phyloP scores from a whole-genome alignment of 2,888 invertebrate species.

The Dryococelus australis region DNA sequence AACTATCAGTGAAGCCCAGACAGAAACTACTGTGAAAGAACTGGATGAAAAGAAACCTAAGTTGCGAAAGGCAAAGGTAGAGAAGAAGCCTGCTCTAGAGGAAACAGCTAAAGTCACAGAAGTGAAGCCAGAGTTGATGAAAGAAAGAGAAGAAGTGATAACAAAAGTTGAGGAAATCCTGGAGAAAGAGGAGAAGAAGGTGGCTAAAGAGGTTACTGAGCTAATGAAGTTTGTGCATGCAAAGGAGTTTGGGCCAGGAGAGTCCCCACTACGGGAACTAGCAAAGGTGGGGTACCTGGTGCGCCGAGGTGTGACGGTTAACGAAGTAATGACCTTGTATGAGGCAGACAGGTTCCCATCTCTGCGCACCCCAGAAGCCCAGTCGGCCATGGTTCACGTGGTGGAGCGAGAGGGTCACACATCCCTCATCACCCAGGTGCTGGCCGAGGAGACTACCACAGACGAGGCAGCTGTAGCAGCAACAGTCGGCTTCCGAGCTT shows the following conservation, averaged over 20 bases:
- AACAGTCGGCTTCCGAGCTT: constrained; percentile 84
- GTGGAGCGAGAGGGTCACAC: constrained; percentile 86
- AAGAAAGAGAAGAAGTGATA: constrained; percentile 59
- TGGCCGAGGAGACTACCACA: constrained; percentile 80
- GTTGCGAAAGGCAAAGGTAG: constrained; percentile 51
- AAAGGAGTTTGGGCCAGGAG: constrained; percentile 82
- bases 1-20: constrained; percentile 65
- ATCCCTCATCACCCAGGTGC: constrained; percentile 79
- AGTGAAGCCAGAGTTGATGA: constrained; percentile 52
- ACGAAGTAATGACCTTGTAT: constrained; percentile 80
- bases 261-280: constrained; percentile 78
- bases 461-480: constrained; percentile 80
- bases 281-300: constrained; percentile 83
- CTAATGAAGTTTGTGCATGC: constrained; percentile 76
- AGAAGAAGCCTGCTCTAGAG: constrained; percentile 51
- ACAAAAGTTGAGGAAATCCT: constrained; percentile 65
- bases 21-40: constrained; percentile 61
- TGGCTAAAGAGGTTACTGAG: constrained; percentile 69
- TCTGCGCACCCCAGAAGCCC: constrained; percentile 79
- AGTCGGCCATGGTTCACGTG: constrained; percentile 82
- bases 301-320: constrained; percentile 76
- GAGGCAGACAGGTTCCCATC: constrained; percentile 82
- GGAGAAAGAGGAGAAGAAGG: constrained; percentile 58
- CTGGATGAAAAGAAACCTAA: constrained; percentile 47
- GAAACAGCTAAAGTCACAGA: constrained; percentile 60